Base-by-base conservation (phyloP, 2,797 vertebrate genomes). In the Megaceryle alcyon region DNA sequence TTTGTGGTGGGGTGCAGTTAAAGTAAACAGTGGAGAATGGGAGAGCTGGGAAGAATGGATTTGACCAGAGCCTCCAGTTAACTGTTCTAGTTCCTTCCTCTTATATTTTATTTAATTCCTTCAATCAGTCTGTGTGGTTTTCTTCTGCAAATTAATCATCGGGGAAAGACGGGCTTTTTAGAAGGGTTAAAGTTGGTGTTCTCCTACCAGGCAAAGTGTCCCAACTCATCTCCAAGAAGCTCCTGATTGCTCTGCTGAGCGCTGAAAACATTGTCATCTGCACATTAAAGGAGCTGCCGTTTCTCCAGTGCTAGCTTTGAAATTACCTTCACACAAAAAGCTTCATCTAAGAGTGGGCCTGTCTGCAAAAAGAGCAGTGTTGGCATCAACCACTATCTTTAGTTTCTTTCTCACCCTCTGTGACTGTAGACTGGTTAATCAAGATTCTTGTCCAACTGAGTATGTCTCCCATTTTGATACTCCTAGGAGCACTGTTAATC, bases 401-500 rank as follows among this genome's bases (percentile, higher is more conserved):
- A 93, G 72, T 63, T 65, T 82, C 86, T 69, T 80, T 53, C 90
- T 75, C 43, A 87, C 33, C 29, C 88, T 73, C 61, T 81, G 21
- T 31, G 61, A 77, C 53, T 63, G 56, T 41, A 70, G 46, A 69
- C 31, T 41, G 57, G 69, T 80, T 65, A 61, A 78, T 73, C 76
- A 83, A 83, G 51, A 96, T 93, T 84, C 86, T 59, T 84, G 33
- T 82, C 60, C 68, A 83, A 3, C 70, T 93, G 71, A 78, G 63
- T 91, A 87, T 41, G 29, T 65, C 28, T 86, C 76, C 66, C 72
- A 33, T 93, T 94, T 92, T 82, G 77, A 82, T 75, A 71, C 39
- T 87, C 71, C 65, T 39, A 70, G 44, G 71, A 93, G 68, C 65
- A 94, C 77, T 94, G 88, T 70, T 87, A 91, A 96, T 94, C 87